phyloP scores from a whole-genome alignment of 2,113 vertebrate species.

The Rhodinocichla rosea region DNA sequence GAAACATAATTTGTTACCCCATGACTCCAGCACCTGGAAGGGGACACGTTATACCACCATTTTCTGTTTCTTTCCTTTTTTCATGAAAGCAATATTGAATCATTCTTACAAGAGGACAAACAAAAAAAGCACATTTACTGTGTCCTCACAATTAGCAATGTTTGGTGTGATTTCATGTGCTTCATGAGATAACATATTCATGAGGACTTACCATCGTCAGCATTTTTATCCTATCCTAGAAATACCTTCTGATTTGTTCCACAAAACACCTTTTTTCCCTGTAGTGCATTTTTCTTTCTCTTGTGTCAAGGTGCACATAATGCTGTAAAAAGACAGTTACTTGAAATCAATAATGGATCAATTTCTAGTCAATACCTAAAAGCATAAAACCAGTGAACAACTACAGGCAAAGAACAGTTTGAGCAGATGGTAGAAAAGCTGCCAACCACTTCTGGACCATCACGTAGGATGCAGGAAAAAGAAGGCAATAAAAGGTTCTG shows the following conservation, averaged over 20 bases:
- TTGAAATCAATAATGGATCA: neutral
- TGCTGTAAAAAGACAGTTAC: neutral
- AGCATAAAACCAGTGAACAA: neutral
- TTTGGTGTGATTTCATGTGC: neutral
- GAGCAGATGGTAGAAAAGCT: neutral
- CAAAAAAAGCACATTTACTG: neutral
- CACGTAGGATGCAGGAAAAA: neutral
- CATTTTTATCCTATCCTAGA: neutral
- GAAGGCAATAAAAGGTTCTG: neutral
- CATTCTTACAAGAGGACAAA: neutral
- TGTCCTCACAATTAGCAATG: neutral
- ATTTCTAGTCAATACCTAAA: neutral
- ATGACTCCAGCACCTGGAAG: neutral
- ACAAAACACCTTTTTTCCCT: neutral
- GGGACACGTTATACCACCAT: neutral
- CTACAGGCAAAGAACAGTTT: neutral
- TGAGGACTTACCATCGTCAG: neutral
- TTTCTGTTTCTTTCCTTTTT: neutral
- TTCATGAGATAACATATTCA: neutral
- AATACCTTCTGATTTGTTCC: neutral
- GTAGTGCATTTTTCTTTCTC: neutral
- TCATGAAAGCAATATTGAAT: neutral
- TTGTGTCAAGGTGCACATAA: neutral
- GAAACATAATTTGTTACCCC: neutral
- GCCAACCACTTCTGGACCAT: neutral